phyloP scores from a whole-genome alignment of 2,797 vertebrate species.

The Pelochelys cantorii region DNA sequence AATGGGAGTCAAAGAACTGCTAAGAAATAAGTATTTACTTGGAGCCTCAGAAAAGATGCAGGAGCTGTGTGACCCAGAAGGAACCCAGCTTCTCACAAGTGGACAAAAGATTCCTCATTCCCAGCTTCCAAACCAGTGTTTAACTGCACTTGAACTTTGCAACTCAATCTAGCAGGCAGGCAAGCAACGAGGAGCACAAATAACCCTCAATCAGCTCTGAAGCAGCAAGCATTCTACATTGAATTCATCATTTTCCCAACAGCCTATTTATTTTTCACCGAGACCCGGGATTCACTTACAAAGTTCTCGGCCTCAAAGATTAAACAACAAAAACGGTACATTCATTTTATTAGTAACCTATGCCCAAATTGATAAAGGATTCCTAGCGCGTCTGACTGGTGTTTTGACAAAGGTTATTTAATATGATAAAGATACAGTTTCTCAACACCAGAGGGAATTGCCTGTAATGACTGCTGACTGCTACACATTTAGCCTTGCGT shows the following conservation, averaged over 20 bases:
- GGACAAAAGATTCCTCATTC: not conserved
- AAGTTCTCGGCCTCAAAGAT: not conserved
- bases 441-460: not conserved
- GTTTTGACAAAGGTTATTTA: not conserved
- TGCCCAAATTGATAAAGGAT: not conserved
- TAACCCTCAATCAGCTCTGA: not conserved
- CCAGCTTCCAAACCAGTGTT: not conserved
- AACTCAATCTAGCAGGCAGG: slow-evolving; percentile 21
- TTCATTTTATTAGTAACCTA: not conserved
- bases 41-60: not conserved
- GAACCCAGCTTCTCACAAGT: not conserved
- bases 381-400: not conserved
- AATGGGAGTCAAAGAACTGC: not conserved
- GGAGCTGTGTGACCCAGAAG: not conserved
- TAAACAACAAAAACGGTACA: not conserved
- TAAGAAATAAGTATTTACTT: not conserved
- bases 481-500: not conserved
- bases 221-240: not conserved
- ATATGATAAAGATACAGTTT: not conserved
- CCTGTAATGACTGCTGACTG: not conserved
- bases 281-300: not conserved
- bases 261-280: not conserved
- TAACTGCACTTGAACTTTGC: slow-evolving; percentile 11
- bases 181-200: not conserved
- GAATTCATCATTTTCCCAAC: slow-evolving; percentile 12